phyloP scores from a whole-genome alignment of 2,113 vertebrate species.

The Mobula birostris region DNA sequence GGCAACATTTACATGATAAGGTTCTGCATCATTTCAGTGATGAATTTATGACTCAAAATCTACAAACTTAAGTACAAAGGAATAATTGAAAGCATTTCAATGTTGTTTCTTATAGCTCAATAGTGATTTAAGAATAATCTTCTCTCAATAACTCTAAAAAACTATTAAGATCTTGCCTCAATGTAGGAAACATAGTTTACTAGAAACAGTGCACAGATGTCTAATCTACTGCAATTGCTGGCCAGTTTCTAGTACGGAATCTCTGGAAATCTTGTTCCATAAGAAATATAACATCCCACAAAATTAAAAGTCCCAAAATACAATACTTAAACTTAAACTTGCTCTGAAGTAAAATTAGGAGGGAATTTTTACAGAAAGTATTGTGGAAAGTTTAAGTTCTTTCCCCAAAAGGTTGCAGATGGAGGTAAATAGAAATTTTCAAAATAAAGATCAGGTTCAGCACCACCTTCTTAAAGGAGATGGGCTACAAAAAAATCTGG shows the following conservation, averaged over 20 bases:
- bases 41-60: not conserved
- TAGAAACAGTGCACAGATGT: not conserved
- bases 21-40: not conserved
- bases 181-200: not conserved
- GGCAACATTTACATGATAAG: not conserved
- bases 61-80: not conserved
- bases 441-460: not conserved
- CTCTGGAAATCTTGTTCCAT: not conserved
- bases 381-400: not conserved
- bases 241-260: not conserved
- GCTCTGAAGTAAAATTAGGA: not conserved
- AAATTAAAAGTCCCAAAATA: not conserved
- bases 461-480: too few species aligned
- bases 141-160: not conserved
- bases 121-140: not conserved
- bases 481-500: too few species aligned
- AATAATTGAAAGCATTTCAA: not conserved
- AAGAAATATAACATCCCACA: not conserved
- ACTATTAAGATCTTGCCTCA: not conserved
- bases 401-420: not conserved
- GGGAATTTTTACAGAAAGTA: not conserved
- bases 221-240: not conserved
- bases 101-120: not conserved
- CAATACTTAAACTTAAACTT: not conserved
- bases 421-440: not conserved